These are phyloP conservation scores for Lithophane socia DNA, from an alignment of 2,888 invertebrate genomes.

Conservation along the genomic window DNA sequence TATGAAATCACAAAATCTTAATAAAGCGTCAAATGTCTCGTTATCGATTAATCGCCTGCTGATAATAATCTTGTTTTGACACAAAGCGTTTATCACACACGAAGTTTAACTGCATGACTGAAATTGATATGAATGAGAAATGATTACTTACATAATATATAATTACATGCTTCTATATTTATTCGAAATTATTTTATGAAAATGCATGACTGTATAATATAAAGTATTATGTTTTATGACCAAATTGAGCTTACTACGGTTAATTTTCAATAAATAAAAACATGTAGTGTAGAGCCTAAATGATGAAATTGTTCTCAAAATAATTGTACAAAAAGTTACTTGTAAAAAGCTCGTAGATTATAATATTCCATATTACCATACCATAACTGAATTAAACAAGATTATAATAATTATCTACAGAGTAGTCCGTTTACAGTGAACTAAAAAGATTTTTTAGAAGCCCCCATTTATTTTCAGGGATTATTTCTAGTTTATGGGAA, in stretches of 20 bases:
- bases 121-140: constrained; percentile 6
- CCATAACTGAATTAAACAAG: not conserved
- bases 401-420: not conserved
- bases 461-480: no score
- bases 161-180: no score
- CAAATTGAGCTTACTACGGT: not conserved
- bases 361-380: not conserved
- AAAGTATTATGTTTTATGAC: not conserved
- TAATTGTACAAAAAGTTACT: not conserved
- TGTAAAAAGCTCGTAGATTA: not conserved
- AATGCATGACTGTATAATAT: not conserved
- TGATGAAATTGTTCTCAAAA: not conserved
- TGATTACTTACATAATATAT: not conserved
- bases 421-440: no score
- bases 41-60: constrained; percentile 19
- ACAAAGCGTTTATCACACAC: constrained; percentile 7
- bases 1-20: constrained; percentile 2
- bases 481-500: not conserved
- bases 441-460: not conserved
- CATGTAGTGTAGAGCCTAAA: not conserved
- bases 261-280: not conserved
- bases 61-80: constrained; percentile 39
- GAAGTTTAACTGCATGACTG: constrained; percentile 10
- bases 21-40: constrained; percentile 6
- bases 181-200: not conserved